Conservation (phyloP, 2,888 invertebrate species). For the Neoascia interrupta region DNA sequence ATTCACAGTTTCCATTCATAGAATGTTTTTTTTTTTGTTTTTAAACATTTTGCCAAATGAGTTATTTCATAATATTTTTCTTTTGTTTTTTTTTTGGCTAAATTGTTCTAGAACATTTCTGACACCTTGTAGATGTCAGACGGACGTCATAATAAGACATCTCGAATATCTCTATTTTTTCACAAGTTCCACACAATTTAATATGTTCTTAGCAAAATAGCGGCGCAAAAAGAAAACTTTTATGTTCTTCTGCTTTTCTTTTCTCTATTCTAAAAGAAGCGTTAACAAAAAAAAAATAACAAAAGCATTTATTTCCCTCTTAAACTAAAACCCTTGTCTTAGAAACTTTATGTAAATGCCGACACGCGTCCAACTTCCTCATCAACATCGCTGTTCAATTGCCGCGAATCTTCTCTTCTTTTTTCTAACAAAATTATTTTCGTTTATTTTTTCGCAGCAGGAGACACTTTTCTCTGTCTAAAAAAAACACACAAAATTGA, state of each 20-base stretch:
- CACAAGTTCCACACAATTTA: slow-evolving; percentile 22
- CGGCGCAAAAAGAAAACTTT: not conserved
- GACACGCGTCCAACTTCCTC: slow-evolving; percentile 49
- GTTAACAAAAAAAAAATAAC: too few relatives aligned
- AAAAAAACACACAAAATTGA: slow-evolving; percentile 27
- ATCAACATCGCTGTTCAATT: slow-evolving; percentile 23
- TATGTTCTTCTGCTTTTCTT: not conserved
- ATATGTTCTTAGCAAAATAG: slow-evolving; percentile 15
- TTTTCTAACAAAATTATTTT: slow-evolving; percentile 25
- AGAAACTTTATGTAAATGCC: slow-evolving; percentile 12
- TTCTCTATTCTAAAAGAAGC: slow-evolving; percentile 1
- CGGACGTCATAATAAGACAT: slow-evolving; percentile 43
- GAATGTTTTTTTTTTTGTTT: not conserved
- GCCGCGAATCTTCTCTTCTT: slow-evolving; percentile 40
- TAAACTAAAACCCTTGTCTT: not conserved
- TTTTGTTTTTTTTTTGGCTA: not conserved
- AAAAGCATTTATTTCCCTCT: not conserved
- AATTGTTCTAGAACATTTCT: slow-evolving; percentile 35
- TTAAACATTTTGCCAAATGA: too few relatives aligned
- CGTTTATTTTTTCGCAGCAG: slow-evolving; percentile 50
- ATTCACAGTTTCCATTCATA: not conserved
- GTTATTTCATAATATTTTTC: not conserved
- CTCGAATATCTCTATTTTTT: slow-evolving; percentile 24
- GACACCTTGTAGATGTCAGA: slow-evolving; percentile 35
- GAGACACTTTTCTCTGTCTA: slow-evolving; percentile 59